Conservation (phyloP, 1,140 invertebrate genomes). For the Lepidurus packardi region DNA sequence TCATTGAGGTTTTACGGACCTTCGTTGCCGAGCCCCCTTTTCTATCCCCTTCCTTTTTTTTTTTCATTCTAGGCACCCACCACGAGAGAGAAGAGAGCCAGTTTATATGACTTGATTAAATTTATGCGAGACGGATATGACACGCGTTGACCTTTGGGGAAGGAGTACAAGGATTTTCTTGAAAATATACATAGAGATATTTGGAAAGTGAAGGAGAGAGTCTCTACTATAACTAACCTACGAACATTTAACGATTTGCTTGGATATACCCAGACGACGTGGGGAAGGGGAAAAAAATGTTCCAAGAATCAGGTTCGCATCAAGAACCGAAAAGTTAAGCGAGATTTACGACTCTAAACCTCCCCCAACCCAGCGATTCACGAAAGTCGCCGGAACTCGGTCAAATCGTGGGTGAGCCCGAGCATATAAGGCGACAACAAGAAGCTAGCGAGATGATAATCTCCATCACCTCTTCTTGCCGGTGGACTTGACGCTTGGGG, state of each 20-base stretch:
- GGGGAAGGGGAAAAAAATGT: not conserved
- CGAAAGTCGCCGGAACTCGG: not conserved
- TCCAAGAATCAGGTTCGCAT: not conserved
- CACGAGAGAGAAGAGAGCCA: not conserved
- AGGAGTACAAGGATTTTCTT: not conserved
- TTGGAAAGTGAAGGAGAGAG: not conserved
- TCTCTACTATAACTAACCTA: not conserved
- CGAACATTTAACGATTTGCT: not conserved
- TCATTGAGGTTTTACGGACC: not conserved
- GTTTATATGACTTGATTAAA: conserved; percentile 15
- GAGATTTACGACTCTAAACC: not conserved
- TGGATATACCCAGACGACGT: not conserved
- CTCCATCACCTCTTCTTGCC: not conserved
- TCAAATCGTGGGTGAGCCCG: not conserved
- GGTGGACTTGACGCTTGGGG: not conserved
- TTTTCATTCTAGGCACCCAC: not conserved
- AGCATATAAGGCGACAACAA: not conserved
- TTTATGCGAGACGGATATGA: conserved; percentile 21
- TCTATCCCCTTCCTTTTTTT: not conserved
- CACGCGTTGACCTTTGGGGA: conserved; percentile 8
- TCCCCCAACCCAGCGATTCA: not conserved
- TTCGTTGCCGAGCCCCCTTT: not conserved
- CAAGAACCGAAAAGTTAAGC: not conserved
- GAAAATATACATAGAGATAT: not conserved
- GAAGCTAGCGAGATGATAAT: not conserved